phyloP scores from a whole-genome alignment of 2,888 invertebrate genomes.

The Colletes collaris region DNA sequence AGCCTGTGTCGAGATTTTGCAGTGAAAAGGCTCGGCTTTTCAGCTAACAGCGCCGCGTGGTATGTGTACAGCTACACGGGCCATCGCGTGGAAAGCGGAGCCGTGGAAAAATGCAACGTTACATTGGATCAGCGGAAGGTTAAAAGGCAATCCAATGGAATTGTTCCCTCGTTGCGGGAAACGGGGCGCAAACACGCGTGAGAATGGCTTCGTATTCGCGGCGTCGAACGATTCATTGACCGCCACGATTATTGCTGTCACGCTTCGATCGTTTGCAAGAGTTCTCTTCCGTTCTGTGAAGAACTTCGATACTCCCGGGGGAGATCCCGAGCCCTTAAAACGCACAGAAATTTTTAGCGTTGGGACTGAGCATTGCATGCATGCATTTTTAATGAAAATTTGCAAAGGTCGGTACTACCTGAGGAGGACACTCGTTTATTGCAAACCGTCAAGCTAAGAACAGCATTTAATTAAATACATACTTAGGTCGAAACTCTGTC shows the following conservation, averaged over 20 bases:
- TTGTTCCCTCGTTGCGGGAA: conserved; percentile 35
- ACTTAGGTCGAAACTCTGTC: too few species aligned
- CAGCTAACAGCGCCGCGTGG: not conserved
- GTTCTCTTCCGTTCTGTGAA: not conserved
- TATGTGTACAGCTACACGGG: not conserved
- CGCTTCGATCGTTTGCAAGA: conserved; percentile 19
- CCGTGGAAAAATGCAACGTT: conserved; percentile 1
- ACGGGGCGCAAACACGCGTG: conserved; percentile 44
- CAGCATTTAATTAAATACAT: too few species aligned
- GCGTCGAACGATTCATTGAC: conserved; percentile 42
- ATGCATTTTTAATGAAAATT: too few species aligned
- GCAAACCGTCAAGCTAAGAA: too few species aligned
- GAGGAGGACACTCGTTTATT: too few species aligned
- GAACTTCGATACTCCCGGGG: not conserved
- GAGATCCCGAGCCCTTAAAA: too few species aligned
- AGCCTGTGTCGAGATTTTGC: not conserved
- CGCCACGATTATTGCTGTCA: conserved; percentile 38
- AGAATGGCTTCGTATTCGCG: conserved; percentile 41
- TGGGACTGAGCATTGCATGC: too few species aligned
- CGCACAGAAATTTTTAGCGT: too few species aligned
- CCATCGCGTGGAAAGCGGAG: conserved; percentile 6
- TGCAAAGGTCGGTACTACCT: too few species aligned
- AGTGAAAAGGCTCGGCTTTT: too few species aligned
- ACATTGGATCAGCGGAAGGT: conserved; percentile 23
- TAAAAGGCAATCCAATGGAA: conserved; percentile 56